These are phyloP conservation scores for Micropoecilia bifurca DNA, from an alignment of 2,797 vertebrate genomes.

Conservation along the genomic window DNA sequence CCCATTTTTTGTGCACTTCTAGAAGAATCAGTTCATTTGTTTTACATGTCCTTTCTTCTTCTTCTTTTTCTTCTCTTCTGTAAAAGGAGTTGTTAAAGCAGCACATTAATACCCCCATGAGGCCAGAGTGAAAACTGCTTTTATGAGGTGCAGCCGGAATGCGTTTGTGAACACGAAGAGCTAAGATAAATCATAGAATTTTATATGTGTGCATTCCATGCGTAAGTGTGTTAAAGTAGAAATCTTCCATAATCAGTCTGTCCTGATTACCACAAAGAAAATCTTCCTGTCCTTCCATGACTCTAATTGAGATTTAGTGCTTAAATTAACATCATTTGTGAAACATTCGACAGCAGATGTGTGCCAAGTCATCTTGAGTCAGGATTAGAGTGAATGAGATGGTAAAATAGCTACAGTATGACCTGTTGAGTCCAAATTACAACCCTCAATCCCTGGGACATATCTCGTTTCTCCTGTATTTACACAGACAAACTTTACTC, in stretches of 20 bases:
- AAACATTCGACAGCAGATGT: conserved; percentile 35
- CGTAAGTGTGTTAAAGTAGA: not conserved
- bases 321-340: conserved; percentile 49
- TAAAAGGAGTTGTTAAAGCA: not conserved
- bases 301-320: conserved; percentile 64
- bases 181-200: not conserved
- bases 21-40: not conserved
- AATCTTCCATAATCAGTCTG: not conserved
- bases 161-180: not conserved
- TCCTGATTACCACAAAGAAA: conserved; percentile 31
- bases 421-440: conserved; percentile 30
- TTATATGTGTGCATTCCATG: not conserved
- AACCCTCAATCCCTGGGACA: conserved; percentile 13
- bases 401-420: conserved; percentile 44
- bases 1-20: not conserved
- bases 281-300: conserved; percentile 44
- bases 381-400: conserved; percentile 48
- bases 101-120: not conserved
- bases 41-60: not conserved
- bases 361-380: conserved; percentile 48
- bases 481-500: conserved; percentile 43
- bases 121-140: not conserved
- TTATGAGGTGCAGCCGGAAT: not conserved
- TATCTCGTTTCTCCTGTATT: conserved; percentile 57
- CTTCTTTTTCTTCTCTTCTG: not conserved